Evolutionary conservation across 2,888 invertebrate genomes (phyloP).

Genomic region (Protodeltote pygarga): DNA sequence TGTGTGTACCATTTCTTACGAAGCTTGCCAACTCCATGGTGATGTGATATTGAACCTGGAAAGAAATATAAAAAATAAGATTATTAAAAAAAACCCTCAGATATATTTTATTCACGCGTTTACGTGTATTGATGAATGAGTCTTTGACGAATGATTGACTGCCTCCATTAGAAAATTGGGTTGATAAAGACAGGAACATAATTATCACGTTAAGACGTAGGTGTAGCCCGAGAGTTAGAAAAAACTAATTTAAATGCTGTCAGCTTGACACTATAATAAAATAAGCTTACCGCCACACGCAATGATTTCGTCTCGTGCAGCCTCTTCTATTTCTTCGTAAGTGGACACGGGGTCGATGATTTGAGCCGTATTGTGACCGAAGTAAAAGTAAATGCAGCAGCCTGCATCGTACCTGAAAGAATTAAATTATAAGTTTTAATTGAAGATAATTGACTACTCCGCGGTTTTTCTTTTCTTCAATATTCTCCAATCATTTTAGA

Average conservation of each 20-base stretch:
- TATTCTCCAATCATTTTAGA: no score
- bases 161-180: no score
- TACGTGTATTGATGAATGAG: neutral
- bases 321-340: constrained; percentile 95
- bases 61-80: neutral
- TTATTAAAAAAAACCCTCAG: neutral
- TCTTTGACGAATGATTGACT: no score
- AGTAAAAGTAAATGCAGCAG: constrained; percentile 98
- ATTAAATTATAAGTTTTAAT: neutral
- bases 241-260: neutral
- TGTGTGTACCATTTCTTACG: constrained; percentile 94
- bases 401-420: constrained; percentile 94
- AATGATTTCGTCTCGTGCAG: constrained; percentile 96
- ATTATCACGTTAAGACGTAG: no score
- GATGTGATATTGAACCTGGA: constrained; percentile 95
- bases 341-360: constrained; percentile 90
- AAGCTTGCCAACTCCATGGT: constrained; percentile 98
- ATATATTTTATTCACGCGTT: constrained; percentile 24
- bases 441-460: no score
- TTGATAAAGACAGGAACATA: no score
- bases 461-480: no score
- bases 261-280: constrained; percentile 17
- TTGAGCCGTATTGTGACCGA: constrained; percentile 91
- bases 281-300: constrained; percentile 90
- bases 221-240: no score